A percentile compares a stretch with the other conserved stretches of the same genome.
Evolutionary conservation across 2,888 invertebrate species (phyloP).

Genomic region (Lymantria monacha): DNA sequence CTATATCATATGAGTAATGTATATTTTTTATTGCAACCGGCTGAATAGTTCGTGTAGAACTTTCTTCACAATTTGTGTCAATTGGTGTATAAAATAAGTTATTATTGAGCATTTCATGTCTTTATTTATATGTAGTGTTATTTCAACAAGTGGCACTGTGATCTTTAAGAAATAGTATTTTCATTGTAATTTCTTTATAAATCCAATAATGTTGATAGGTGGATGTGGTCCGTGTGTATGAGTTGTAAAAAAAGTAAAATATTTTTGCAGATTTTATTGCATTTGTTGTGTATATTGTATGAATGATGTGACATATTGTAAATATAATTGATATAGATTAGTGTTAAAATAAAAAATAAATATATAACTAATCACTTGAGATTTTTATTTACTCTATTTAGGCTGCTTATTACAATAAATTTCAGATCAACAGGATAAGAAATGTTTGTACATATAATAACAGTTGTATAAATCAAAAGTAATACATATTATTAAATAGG

Average conservation of each 20-base stretch:
- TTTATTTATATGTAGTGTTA: constrained; percentile 9
- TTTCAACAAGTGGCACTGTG: constrained; percentile 53
- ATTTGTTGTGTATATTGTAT: constrained; percentile 57
- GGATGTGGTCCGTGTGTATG: constrained; percentile 33
- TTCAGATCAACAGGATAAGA: constrained; percentile 24
- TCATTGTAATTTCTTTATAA: constrained; percentile 38
- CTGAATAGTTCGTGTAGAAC: background rate
- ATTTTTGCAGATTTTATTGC: constrained; percentile 59
- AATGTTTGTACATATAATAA: constrained; percentile 5
- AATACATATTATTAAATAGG: too few species aligned
- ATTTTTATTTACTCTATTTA: constrained; percentile 37
- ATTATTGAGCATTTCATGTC: constrained; percentile 23
- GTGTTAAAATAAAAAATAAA: constrained; percentile 64
- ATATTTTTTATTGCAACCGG: too few species aligned
- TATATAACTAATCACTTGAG: constrained; percentile 55
- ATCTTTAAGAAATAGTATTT: constrained; percentile 38
- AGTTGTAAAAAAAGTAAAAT: constrained; percentile 32
- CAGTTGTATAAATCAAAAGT: background rate
- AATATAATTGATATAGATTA: constrained; percentile 73
- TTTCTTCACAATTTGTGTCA: constrained; percentile 15
- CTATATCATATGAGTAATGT: too few species aligned
- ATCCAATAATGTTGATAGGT: constrained; percentile 28
- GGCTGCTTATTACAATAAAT: constrained; percentile 15
- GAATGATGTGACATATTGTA: constrained; percentile 60
- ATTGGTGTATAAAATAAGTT: constrained; percentile 10